Evolutionary conservation across 2,797 vertebrate genomes (phyloP).

Genomic region (Bradypus variegatus): DNA sequence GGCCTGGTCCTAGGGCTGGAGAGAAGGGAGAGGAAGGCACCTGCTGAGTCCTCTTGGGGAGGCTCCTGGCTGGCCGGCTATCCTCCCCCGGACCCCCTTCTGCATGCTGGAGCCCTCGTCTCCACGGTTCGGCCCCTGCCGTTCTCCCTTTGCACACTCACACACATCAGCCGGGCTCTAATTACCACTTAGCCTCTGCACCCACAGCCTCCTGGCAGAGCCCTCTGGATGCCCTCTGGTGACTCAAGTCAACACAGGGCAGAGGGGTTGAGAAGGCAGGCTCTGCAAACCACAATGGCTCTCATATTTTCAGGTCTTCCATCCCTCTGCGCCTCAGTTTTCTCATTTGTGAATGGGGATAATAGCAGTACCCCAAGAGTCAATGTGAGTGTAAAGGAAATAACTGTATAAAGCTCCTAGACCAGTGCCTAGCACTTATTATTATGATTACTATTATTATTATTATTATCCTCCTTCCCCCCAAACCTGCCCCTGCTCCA

Average conservation of each 20-base stretch:
- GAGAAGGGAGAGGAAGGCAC: neutral
- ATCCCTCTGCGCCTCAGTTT: neutral
- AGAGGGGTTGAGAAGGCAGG: neutral
- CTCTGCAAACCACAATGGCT: neutral
- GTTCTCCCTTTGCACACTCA: neutral
- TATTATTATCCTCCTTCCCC: neutral
- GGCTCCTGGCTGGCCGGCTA: neutral
- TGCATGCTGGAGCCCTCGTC: neutral
- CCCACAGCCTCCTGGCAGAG: neutral
- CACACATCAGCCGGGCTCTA: no score
- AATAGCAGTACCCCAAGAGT: neutral
- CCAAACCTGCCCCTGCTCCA: neutral
- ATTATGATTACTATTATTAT: neutral
- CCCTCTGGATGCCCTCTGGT: neutral
- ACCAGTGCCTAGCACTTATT: neutral
- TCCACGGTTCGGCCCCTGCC: neutral
- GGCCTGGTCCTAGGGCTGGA: neutral
- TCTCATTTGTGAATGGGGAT: neutral
- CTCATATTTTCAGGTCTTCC: neutral
- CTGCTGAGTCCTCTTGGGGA: neutral
- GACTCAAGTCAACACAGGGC: neutral
- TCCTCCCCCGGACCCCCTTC: no score
- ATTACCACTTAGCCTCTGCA: neutral
- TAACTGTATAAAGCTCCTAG: neutral
- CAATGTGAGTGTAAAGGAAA: neutral